These are phyloP conservation scores for Sinosuthora webbiana DNA, from an alignment of 2,113 vertebrate species.

Conservation along the genomic window DNA sequence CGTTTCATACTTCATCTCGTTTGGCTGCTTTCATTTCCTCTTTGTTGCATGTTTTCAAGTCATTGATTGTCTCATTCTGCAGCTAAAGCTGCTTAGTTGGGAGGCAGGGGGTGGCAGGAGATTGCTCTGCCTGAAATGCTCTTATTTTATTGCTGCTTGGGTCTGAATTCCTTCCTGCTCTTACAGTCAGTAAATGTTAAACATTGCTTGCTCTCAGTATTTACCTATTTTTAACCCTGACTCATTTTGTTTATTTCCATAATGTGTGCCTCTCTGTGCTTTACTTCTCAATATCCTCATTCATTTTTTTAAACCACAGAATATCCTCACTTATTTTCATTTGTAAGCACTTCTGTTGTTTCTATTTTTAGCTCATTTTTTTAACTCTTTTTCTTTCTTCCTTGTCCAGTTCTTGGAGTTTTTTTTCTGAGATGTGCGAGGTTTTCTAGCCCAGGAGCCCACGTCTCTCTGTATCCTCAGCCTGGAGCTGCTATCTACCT, in stretches of 20 bases:
- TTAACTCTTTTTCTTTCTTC: not conserved
- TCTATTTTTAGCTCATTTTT: not conserved
- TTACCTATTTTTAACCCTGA: constrained; percentile 41
- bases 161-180: not conserved
- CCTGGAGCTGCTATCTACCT: not conserved
- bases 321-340: constrained; percentile 3
- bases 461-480: not conserved
- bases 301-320: not conserved
- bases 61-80: not conserved
- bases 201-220: not conserved
- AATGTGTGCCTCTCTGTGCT: not conserved
- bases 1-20: not conserved
- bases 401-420: not conserved
- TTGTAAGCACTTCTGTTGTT: not conserved
- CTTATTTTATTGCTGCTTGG: not conserved
- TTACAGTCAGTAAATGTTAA: constrained; percentile 4
- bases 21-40: not conserved
- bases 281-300: not conserved
- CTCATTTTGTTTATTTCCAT: constrained; percentile 28
- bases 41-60: not conserved
- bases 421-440: not conserved
- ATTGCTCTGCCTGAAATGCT: not conserved
- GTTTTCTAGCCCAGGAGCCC: not conserved
- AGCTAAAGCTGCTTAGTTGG: not conserved
- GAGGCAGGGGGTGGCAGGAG: not conserved